Percentiles rank a stretch among this genome's conserved stretches.
phyloP scores from a whole-genome alignment of 1,140 invertebrate genomes.

The Brachionus rotundiformis region DNA sequence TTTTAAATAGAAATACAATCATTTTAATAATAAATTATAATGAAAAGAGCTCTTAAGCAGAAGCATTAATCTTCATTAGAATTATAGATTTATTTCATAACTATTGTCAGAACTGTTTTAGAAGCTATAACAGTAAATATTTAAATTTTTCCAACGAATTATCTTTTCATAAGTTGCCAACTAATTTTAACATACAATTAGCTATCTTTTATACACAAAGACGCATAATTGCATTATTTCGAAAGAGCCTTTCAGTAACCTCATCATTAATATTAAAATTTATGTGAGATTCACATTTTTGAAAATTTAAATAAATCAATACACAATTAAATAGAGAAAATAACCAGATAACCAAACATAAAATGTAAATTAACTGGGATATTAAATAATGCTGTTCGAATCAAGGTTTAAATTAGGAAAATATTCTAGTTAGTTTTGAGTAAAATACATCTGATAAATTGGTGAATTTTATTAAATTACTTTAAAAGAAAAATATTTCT shows the following conservation, averaged over 20 bases:
- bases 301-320: conserved; percentile 22
- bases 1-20: background rate
- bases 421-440: background rate
- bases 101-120: too few species aligned
- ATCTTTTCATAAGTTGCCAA: background rate
- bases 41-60: background rate
- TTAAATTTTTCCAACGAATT: background rate
- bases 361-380: background rate
- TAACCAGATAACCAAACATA: too few species aligned
- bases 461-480: background rate
- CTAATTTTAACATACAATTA: background rate
- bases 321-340: background rate
- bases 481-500: background rate
- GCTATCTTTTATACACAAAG: background rate
- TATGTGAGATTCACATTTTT: background rate
- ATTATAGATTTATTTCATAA: background rate
- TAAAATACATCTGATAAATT: background rate
- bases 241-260: background rate
- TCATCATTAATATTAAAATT: conserved; percentile 23
- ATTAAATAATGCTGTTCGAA: too few species aligned
- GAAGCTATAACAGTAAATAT: too few species aligned
- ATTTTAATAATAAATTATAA: background rate
- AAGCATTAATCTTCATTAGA: background rate
- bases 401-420: background rate
- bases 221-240: background rate